Conservation (phyloP, 2,888 invertebrate genomes). For the Perdita meconis region DNA sequence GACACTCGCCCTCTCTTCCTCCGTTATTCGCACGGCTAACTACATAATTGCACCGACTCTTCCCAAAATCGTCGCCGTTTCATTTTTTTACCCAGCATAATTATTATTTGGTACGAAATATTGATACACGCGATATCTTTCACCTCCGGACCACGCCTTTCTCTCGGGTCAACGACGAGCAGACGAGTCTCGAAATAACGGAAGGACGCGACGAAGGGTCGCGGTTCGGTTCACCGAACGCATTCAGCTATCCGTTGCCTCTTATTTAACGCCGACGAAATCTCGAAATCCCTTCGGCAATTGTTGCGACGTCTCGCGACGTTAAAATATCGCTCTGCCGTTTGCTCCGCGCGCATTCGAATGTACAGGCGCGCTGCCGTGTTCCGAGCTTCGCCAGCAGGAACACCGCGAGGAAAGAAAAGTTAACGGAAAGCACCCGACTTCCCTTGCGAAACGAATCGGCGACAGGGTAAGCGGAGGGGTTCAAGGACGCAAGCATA, state of each 20-base stretch:
- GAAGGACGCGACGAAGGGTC: not conserved
- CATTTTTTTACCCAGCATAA: constrained; percentile 12
- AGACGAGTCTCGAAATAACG: constrained; percentile 7
- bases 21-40: constrained; percentile 1
- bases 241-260: constrained; percentile 35
- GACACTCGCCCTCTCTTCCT: not conserved
- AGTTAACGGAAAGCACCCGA: too few species aligned
- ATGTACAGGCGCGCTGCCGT: too few species aligned
- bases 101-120: too few species aligned
- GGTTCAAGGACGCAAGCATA: constrained; percentile 10
- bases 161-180: not conserved
- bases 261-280: constrained; percentile 39
- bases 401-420: too few species aligned
- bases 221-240: constrained; percentile 29
- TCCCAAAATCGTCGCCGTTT: constrained; percentile 21
- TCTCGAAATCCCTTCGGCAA: constrained; percentile 27
- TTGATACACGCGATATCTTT: too few species aligned
- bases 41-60: constrained; percentile 43
- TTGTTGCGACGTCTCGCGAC: constrained; percentile 12
- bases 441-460: constrained; percentile 10
- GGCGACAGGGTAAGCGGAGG: constrained; percentile 8
- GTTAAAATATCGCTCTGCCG: constrained; percentile 13
- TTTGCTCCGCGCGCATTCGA: not conserved
- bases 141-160: too few species aligned
- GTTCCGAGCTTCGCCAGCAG: too few species aligned